phyloP scores from a whole-genome alignment of 2,888 invertebrate species.

The Melanargia galathea region DNA sequence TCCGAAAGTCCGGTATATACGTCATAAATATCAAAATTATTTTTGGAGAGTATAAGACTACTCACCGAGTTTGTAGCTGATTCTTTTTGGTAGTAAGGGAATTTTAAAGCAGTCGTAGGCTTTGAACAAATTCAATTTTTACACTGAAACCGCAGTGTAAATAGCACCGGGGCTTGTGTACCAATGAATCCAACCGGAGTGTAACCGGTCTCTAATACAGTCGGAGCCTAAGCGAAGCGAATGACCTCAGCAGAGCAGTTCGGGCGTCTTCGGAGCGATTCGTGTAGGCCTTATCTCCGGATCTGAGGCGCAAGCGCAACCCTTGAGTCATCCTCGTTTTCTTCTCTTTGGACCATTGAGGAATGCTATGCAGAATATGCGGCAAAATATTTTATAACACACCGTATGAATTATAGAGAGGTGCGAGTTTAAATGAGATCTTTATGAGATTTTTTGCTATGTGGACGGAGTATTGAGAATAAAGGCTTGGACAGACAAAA shows the following conservation, averaged over 20 bases:
- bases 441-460: background rate
- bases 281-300: conserved; percentile 65
- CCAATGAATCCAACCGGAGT: background rate
- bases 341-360: conserved; percentile 36
- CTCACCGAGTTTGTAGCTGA: no score
- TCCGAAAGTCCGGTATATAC: no score
- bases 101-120: no score
- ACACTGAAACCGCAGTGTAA: no score
- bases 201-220: no score
- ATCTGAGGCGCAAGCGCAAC: conserved; percentile 71
- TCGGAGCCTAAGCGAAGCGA: conserved; percentile 54
- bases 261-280: conserved; percentile 56
- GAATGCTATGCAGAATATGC: conserved; percentile 38
- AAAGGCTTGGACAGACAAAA: background rate
- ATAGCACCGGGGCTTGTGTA: no score
- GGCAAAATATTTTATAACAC: conserved; percentile 25
- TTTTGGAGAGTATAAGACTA: no score
- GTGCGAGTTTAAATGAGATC: background rate
- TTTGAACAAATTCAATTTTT: no score
- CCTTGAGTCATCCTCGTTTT: conserved; percentile 47
- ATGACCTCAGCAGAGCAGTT: conserved; percentile 68
- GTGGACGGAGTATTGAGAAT: background rate
- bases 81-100: no score
- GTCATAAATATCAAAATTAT: no score
- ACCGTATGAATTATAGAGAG: conserved; percentile 13